A percentile compares a stretch with the other conserved stretches of the same genome.
Evolutionary conservation across 2,113 vertebrate species (phyloP).

Genomic region (Bos indicus): DNA sequence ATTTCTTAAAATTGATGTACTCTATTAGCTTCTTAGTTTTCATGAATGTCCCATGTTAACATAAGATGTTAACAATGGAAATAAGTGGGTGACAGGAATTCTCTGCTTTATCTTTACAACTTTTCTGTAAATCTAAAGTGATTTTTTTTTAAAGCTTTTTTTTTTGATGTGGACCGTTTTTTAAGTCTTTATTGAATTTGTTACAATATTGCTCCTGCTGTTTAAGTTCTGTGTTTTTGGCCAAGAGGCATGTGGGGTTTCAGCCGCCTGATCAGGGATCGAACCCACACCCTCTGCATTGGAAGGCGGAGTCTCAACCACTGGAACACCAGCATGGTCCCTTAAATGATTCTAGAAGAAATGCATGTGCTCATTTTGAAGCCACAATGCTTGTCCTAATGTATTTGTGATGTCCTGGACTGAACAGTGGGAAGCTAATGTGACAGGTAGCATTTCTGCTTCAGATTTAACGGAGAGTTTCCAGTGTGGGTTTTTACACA

Average conservation of each 20-base stretch:
- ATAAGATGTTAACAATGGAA: not conserved
- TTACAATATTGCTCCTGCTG: not conserved
- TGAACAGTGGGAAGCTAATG: not conserved
- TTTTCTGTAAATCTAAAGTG: not conserved
- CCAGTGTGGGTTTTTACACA: not conserved
- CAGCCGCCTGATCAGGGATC: not conserved
- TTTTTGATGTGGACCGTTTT: not conserved
- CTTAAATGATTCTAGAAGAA: not conserved
- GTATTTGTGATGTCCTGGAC: not conserved
- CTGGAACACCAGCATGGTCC: not conserved
- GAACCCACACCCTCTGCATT: not conserved
- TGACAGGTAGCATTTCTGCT: not conserved
- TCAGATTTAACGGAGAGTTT: not conserved
- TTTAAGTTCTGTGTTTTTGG: not conserved
- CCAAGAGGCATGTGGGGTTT: not conserved
- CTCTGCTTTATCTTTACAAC: not conserved
- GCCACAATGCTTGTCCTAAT: not conserved
- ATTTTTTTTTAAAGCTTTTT: not conserved
- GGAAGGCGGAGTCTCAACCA: not conserved
- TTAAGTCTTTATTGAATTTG: not conserved
- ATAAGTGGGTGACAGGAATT: not conserved
- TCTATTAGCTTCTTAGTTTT: not conserved
- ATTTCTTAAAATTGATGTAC: not conserved
- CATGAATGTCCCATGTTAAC: not conserved
- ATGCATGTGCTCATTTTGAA: not conserved